Percentiles rank a stretch among this genome's conserved stretches.
These are phyloP conservation scores for Lissocephala sabroskyi DNA, from an alignment of 2,888 invertebrate species.

Conservation along the genomic window DNA sequence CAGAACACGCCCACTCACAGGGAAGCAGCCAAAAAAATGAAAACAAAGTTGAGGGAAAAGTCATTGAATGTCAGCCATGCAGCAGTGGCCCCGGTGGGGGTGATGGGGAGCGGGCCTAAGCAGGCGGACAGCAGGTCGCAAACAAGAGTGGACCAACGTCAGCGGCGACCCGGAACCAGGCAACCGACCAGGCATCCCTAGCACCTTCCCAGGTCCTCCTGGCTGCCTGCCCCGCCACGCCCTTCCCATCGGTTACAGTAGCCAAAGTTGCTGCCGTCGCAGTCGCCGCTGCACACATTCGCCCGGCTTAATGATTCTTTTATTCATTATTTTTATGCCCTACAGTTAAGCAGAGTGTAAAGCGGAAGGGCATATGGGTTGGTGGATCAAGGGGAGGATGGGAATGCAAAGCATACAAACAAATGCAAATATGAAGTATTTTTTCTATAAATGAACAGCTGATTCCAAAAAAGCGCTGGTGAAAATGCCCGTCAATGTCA, in stretches of 20 bases:
- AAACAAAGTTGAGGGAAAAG: slow-evolving; percentile 33
- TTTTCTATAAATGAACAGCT: too few relatives aligned
- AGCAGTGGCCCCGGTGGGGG: slow-evolving; percentile 22
- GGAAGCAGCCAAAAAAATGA: neutral
- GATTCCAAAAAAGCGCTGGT: too few relatives aligned
- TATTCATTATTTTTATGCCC: slow-evolving; percentile 57
- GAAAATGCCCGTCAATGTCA: too few relatives aligned
- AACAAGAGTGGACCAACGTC: slow-evolving; percentile 9
- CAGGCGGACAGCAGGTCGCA: slow-evolving; percentile 9
- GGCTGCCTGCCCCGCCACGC: too few relatives aligned
- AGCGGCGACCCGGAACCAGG: slow-evolving; percentile 1
- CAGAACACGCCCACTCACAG: slow-evolving; percentile 7
- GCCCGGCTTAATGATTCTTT: slow-evolving; percentile 63
- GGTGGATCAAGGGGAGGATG: too few relatives aligned
- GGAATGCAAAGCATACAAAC: too few relatives aligned
- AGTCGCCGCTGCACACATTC: slow-evolving; percentile 33
- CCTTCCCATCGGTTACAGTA: too few relatives aligned
- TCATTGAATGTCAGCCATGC: slow-evolving; percentile 64
- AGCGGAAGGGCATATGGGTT: too few relatives aligned
- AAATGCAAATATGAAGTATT: too few relatives aligned
- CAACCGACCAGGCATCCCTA: neutral
- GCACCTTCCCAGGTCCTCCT: neutral
- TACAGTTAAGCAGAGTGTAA: neutral
- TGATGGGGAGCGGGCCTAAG: neutral
- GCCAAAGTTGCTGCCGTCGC: too few relatives aligned